Evolutionary conservation across 2,888 invertebrate genomes (phyloP).

Genomic region (Germaria angustata): DNA sequence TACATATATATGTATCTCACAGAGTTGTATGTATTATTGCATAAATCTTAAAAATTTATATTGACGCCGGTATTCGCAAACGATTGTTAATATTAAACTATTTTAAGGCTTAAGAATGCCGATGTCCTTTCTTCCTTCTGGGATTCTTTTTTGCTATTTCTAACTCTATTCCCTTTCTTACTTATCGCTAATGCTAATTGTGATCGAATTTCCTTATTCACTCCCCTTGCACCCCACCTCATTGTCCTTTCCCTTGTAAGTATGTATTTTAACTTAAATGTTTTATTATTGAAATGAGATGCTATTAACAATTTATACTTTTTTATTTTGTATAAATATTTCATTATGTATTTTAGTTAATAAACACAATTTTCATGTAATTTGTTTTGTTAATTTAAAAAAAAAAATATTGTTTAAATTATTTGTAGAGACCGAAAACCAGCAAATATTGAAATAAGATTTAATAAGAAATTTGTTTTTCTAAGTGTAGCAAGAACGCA

Average conservation of each 20-base stretch:
- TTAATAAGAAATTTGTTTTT: conserved; percentile 54
- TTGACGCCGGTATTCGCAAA: background rate
- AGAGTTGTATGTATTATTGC: background rate
- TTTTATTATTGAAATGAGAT: conserved; percentile 13
- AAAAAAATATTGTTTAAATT: conserved; percentile 63
- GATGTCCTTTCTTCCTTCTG: background rate
- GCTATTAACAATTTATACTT: conserved; percentile 44
- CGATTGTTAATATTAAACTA: background rate
- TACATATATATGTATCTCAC: background rate
- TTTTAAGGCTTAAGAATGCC: background rate
- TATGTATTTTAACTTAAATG: background rate
- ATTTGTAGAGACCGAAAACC: conserved; percentile 59
- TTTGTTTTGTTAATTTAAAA: conserved; percentile 58
- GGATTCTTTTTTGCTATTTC: background rate
- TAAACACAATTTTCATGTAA: conserved; percentile 64
- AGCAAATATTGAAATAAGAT: conserved; percentile 60
- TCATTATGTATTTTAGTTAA: conserved; percentile 63
- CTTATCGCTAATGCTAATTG: conserved; percentile 11
- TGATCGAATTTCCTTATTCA: conserved; percentile 1
- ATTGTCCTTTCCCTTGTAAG: background rate
- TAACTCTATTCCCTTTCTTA: background rate
- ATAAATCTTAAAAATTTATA: background rate
- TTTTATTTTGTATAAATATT: conserved; percentile 63
- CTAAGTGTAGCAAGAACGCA: conserved; percentile 70
- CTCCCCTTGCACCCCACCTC: background rate